Conservation (phyloP, 37 sponge, comb jelly and placozoan species). For the Corticium candelabrum region DNA sequence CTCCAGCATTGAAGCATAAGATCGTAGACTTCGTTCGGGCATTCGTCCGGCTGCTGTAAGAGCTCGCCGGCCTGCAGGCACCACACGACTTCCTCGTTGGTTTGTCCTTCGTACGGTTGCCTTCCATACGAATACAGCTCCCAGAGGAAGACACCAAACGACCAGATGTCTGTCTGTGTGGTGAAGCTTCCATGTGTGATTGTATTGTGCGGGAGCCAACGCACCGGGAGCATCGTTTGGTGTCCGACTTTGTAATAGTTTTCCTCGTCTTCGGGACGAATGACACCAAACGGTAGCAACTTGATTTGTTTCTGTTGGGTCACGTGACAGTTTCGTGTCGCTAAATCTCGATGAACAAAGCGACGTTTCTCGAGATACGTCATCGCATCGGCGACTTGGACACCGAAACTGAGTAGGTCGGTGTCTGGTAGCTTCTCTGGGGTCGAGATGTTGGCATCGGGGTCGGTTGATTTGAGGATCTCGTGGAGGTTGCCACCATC, state of each 20-base stretch:
- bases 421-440: not conserved
- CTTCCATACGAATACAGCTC: constrained; percentile 89
- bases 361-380: not conserved
- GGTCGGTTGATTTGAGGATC: no score
- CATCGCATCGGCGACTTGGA: not conserved
- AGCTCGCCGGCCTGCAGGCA: not conserved
- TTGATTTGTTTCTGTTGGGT: not conserved
- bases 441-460: no score
- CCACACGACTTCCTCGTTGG: not conserved
- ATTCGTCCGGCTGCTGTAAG: not conserved
- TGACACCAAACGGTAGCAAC: not conserved
- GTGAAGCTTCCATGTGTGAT: constrained; percentile 46
- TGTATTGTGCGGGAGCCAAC: not conserved
- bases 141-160: constrained; percentile 85
- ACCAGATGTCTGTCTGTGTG: constrained; percentile 86
- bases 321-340: not conserved
- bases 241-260: not conserved
- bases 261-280: not conserved
- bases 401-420: not conserved
- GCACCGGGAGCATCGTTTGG: not conserved
- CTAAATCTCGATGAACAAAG: not conserved
- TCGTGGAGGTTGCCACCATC: not conserved
- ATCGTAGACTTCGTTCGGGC: not conserved
- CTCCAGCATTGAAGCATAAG: not conserved
- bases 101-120: constrained; percentile 46